These are phyloP conservation scores for Actinostola sp. DNA, from an alignment of 92 coral and sea anemone genomes.

Conservation along the genomic window DNA sequence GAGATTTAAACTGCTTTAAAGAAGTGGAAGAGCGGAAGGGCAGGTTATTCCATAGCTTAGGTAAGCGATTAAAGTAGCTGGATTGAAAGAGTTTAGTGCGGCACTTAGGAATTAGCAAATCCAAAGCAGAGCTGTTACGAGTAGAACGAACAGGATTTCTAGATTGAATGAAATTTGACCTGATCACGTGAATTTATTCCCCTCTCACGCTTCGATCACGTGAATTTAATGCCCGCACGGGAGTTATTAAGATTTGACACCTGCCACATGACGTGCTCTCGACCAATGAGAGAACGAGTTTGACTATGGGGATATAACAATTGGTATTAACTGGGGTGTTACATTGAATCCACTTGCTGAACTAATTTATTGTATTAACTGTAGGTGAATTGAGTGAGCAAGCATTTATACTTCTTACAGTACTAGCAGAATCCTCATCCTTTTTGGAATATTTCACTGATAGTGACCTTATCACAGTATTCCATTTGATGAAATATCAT, in stretches of 20 bases:
- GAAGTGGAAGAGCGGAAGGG: background rate
- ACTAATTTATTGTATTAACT: background rate
- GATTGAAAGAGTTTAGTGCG: background rate
- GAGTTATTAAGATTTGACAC: too few relatives aligned
- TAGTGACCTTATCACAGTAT: background rate
- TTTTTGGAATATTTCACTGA: constrained; percentile 1
- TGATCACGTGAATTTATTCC: too few relatives aligned
- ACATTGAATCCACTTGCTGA: background rate
- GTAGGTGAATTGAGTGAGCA: constrained; percentile 27
- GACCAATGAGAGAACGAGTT: too few relatives aligned
- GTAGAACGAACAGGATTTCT: background rate
- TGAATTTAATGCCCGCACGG: too few relatives aligned
- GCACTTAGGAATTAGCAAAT: too few relatives aligned
- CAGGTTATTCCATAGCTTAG: constrained; percentile 10
- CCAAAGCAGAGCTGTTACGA: constrained; percentile 18
- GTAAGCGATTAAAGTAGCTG: background rate
- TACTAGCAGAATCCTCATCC: background rate
- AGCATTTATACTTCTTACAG: constrained; percentile 4
- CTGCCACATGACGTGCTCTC: too few relatives aligned
- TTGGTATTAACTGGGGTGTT: too few relatives aligned
- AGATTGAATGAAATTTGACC: background rate
- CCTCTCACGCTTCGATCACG: too few relatives aligned
- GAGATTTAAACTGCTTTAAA: background rate
- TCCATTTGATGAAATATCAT: constrained; percentile 61
- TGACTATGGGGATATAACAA: too few relatives aligned